These are phyloP conservation scores for Lamprologus callipterus DNA, from an alignment of 2,113 vertebrate species.

Conservation along the genomic window DNA sequence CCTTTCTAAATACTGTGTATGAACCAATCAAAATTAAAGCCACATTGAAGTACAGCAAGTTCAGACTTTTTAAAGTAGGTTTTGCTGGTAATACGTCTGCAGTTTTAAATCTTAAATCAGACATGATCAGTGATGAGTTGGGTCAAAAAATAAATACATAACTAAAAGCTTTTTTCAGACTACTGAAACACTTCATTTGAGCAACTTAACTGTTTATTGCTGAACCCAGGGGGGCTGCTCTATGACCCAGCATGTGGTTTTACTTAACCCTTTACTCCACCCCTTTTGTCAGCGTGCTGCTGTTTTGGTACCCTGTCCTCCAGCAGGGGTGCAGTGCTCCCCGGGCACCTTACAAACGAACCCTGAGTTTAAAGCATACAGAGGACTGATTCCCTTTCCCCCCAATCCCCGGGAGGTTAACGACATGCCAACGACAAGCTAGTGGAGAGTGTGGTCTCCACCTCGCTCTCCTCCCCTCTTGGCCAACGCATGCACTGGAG, in stretches of 20 bases:
- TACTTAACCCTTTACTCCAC: slow-evolving; percentile 47
- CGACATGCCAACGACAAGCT: slow-evolving; percentile 69
- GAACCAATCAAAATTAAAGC: neutral
- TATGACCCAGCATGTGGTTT: slow-evolving; percentile 53
- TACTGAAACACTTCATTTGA: slow-evolving; percentile 16
- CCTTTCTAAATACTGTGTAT: neutral
- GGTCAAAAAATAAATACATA: neutral
- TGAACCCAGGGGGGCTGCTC: slow-evolving; percentile 5
- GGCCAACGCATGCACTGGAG: neutral
- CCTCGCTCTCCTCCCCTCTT: neutral
- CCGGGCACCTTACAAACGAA: slow-evolving; percentile 65
- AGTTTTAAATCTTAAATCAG: neutral
- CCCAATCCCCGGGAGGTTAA: slow-evolving; percentile 71
- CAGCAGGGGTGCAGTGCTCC: slow-evolving; percentile 62
- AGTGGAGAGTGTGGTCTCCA: slow-evolving; percentile 57
- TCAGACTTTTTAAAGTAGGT: accelerated
- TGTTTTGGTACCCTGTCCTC: slow-evolving; percentile 69
- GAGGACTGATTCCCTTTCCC: slow-evolving; percentile 38
- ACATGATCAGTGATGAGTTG: neutral
- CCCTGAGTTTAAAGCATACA: slow-evolving; percentile 53
- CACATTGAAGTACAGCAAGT: accelerated
- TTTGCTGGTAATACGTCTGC: neutral
- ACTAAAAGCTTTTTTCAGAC: neutral
- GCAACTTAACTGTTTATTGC: slow-evolving; percentile 15
- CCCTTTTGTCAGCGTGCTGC: slow-evolving; percentile 52